Evolutionary conservation across 1,140 invertebrate species (phyloP).

Genomic region (Drosophila obscura): DNA sequence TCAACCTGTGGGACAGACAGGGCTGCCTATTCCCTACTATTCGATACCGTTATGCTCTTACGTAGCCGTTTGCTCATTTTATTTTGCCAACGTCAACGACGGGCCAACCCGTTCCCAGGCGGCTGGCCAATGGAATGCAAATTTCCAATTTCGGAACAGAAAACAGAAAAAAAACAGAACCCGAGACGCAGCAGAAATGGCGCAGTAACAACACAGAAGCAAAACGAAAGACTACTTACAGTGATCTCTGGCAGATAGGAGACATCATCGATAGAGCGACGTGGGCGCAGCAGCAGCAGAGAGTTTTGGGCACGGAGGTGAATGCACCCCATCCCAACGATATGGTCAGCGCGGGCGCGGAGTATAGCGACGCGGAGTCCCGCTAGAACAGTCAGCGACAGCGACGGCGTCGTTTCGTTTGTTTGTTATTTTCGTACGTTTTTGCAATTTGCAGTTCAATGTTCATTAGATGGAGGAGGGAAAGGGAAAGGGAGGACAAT

Average conservation of each 20-base stretch:
- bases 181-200: slow-evolving; percentile 28
- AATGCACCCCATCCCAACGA: slow-evolving; percentile 20
- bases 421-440: slow-evolving; percentile 53
- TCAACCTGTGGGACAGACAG: background rate
- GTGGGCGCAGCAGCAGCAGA: background rate
- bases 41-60: slow-evolving; percentile 30
- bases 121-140: slow-evolving; percentile 18
- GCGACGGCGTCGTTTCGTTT: slow-evolving; percentile 6
- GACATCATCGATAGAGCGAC: slow-evolving; percentile 10
- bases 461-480: slow-evolving; percentile 55
- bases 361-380: slow-evolving; percentile 20
- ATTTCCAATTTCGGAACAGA: slow-evolving; percentile 26
- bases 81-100: slow-evolving; percentile 37
- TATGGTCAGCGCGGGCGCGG: background rate
- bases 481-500: background rate
- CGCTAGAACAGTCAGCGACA: slow-evolving; percentile 26
- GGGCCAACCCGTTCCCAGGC: slow-evolving; percentile 8
- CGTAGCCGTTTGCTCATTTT: slow-evolving; percentile 24
- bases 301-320: slow-evolving; percentile 15
- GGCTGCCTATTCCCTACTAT: slow-evolving; percentile 38
- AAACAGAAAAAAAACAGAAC: too few relatives aligned
- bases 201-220: slow-evolving; percentile 20
- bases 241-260: slow-evolving; percentile 17
- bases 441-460: slow-evolving; percentile 72
- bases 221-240: slow-evolving; percentile 21